phyloP scores from a whole-genome alignment of 1,140 invertebrate genomes.

The Drosophila lacteicornis region DNA sequence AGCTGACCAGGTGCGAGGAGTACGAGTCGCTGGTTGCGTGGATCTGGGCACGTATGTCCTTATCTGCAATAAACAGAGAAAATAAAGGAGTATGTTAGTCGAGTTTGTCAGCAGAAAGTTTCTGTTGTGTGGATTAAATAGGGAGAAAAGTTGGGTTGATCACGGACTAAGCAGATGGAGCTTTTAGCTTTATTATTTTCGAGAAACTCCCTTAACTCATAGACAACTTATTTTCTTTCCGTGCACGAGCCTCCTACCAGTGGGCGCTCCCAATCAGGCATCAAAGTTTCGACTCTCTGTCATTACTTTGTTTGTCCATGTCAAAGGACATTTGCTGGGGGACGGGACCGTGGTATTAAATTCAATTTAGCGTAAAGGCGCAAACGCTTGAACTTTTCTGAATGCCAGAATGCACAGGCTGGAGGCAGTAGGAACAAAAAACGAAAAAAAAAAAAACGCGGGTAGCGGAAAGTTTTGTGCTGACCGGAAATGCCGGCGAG shows the following conservation, averaged over 20 bases:
- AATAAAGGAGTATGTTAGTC: constrained; percentile 36
- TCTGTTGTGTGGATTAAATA: constrained; percentile 3
- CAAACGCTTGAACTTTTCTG: constrained; percentile 71
- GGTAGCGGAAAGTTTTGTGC: constrained; percentile 55
- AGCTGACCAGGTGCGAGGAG: constrained; percentile 75
- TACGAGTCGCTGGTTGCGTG: constrained; percentile 64
- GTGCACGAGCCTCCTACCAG: not conserved
- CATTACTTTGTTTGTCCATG: constrained; percentile 49
- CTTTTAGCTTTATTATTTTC: not conserved
- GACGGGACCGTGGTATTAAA: constrained; percentile 59
- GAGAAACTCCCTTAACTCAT: too few relatives aligned
- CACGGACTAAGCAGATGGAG: not conserved
- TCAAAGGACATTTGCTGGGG: constrained; percentile 55
- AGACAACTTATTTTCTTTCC: not conserved
- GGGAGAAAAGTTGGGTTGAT: not conserved
- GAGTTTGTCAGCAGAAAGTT: constrained; percentile 28
- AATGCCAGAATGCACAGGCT: constrained; percentile 36
- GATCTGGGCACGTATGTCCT: constrained; percentile 81
- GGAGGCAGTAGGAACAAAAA: constrained; percentile 20
- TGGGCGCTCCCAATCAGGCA: constrained; percentile 29
- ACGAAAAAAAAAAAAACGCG: constrained; percentile 22
- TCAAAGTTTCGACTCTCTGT: constrained; percentile 42
- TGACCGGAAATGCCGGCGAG: constrained; percentile 75
- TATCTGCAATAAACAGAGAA: constrained; percentile 69
- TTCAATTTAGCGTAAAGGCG: constrained; percentile 81